Evolutionary conservation across 1,140 invertebrate genomes (phyloP).

Genomic region (Oncopeltus fasciatus): DNA sequence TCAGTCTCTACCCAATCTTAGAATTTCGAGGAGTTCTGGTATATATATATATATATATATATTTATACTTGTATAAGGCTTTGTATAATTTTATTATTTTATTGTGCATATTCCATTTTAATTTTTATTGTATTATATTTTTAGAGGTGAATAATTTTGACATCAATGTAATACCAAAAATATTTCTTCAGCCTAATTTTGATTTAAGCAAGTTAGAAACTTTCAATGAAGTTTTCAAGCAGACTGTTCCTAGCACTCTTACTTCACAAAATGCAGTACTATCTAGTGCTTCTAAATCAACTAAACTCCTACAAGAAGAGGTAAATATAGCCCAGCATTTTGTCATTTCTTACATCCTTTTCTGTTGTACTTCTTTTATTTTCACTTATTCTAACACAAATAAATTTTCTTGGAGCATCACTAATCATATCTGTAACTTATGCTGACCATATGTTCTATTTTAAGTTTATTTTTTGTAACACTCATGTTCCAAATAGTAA

Average conservation of each 20-base stretch:
- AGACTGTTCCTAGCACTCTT: background rate
- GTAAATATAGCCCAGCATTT: too few relatives aligned
- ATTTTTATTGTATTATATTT: background rate
- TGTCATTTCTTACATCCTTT: too few relatives aligned
- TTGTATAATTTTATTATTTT: background rate
- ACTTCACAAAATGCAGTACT: background rate
- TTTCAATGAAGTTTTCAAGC: conserved; percentile 56
- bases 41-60: conserved; percentile 11
- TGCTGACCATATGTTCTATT: too few relatives aligned
- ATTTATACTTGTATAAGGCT: background rate
- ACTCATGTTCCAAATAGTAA: too few relatives aligned
- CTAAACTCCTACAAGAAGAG: conserved; percentile 24
- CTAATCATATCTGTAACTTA: too few relatives aligned
- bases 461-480: too few relatives aligned
- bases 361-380: too few relatives aligned
- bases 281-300: conserved; percentile 19
- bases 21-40: conserved; percentile 33
- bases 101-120: too few relatives aligned
- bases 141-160: conserved; percentile 32
- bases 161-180: conserved; percentile 58
- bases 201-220: conserved; percentile 65
- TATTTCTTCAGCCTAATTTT: conserved; percentile 74
- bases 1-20: conserved; percentile 35
- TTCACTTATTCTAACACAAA: too few relatives aligned
- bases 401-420: too few relatives aligned